These are phyloP conservation scores for Pomacea canaliculata DNA, from an alignment of 2,888 invertebrate genomes.

Conservation along the genomic window DNA sequence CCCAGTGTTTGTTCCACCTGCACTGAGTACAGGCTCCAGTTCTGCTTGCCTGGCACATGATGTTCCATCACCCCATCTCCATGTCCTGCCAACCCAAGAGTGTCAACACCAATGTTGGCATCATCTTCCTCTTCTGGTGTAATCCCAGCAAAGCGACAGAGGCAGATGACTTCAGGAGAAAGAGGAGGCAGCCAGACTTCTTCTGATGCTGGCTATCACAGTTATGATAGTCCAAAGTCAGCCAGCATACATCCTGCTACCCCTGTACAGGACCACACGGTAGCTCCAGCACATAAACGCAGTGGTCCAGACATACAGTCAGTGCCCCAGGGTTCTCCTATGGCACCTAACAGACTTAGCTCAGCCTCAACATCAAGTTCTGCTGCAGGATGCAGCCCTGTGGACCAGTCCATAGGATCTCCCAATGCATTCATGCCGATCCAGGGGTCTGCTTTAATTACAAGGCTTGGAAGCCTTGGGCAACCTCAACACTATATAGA, in stretches of 20 bases:
- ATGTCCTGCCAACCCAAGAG: background rate
- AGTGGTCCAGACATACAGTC: conserved; percentile 4
- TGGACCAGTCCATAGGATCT: conserved; percentile 23
- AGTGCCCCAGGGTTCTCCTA: conserved; percentile 23
- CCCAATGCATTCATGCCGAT: conserved; percentile 59
- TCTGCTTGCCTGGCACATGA: background rate
- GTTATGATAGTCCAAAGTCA: conserved; percentile 46
- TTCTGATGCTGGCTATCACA: conserved; percentile 55
- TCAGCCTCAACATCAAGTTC: conserved; percentile 43
- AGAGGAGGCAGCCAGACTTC: conserved; percentile 39
- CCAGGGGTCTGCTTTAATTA: conserved; percentile 35
- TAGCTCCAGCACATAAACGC: background rate
- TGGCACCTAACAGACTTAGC: conserved; percentile 10
- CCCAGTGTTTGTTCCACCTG: conserved; percentile 22
- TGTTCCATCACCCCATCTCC: conserved; percentile 22
- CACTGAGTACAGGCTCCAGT: background rate
- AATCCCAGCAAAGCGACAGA: conserved; percentile 28
- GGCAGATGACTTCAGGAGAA: conserved; percentile 32
- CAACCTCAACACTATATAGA: conserved; percentile 28
- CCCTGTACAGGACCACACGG: background rate
- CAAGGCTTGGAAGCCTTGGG: background rate
- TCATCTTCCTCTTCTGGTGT: conserved; percentile 25
- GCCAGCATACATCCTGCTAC: conserved; percentile 39
- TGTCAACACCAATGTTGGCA: background rate
- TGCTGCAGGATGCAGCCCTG: conserved; percentile 42